Evolutionary conservation across 1,140 invertebrate genomes (phyloP).

Genomic region (Bombus ignitus): DNA sequence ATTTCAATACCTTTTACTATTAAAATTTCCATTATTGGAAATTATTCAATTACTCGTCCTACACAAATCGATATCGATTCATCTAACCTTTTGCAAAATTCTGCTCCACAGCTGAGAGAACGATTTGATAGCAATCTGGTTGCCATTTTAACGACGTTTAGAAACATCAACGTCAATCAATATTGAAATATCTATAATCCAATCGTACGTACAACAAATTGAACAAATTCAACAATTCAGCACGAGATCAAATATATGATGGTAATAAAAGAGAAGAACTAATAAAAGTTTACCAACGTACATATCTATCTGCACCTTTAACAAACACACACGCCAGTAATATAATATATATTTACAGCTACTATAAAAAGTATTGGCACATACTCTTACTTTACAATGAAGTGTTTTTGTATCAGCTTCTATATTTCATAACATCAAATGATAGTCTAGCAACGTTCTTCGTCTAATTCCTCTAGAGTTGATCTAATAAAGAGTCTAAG

Average conservation of each 20-base stretch:
- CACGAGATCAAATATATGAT: not conserved
- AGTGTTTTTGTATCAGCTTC: too few relatives aligned
- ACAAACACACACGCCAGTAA: too few relatives aligned
- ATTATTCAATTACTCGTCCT: not conserved
- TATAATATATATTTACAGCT: not conserved
- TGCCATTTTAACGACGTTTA: not conserved
- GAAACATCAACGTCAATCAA: not conserved
- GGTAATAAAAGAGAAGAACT: not conserved
- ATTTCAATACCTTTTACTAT: not conserved
- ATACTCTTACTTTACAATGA: too few relatives aligned
- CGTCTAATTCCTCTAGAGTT: too few relatives aligned
- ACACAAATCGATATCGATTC: not conserved
- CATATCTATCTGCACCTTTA: too few relatives aligned
- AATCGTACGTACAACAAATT: not conserved
- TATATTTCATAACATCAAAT: too few relatives aligned
- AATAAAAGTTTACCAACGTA: not conserved
- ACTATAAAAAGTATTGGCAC: too few relatives aligned
- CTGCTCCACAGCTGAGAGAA: not conserved
- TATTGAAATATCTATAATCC: not conserved
- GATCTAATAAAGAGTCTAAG: too few relatives aligned
- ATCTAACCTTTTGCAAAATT: not conserved
- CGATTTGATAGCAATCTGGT: not conserved
- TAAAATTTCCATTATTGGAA: constrained; percentile 1
- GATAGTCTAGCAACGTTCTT: too few relatives aligned
- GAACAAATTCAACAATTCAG: not conserved